Conservation (phyloP, 2,888 invertebrate species). For the Cephus sareptanus region DNA sequence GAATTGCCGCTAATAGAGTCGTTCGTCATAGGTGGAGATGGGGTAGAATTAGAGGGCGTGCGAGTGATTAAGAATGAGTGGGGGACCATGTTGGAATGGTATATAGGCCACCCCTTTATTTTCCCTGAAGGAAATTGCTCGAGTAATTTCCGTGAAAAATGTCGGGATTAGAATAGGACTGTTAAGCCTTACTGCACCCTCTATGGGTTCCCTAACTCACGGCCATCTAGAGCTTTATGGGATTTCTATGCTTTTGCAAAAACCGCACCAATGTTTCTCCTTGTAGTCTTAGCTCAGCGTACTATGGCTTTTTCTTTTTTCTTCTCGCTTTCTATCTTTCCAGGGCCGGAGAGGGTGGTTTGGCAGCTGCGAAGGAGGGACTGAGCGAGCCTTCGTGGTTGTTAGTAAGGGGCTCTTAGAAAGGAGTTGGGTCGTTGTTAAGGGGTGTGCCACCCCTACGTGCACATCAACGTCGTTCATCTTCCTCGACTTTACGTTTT, state of each 20-base stretch:
- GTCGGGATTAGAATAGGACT: conserved; percentile 28
- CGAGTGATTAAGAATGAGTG: not conserved
- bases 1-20: conserved; percentile 46
- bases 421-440: not conserved
- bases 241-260: not conserved
- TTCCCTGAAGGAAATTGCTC: conserved; percentile 36
- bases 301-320: not conserved
- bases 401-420: not conserved
- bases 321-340: not conserved
- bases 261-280: not conserved
- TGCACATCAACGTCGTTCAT: not conserved
- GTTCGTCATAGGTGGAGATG: conserved; percentile 32
- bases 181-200: conserved; percentile 4
- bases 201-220: not conserved
- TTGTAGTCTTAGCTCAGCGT: not conserved
- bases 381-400: not conserved
- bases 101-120: conserved; percentile 8
- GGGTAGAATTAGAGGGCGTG: not conserved
- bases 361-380: not conserved
- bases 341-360: not conserved
- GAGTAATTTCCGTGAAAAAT: conserved; percentile 47
- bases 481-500: not conserved
- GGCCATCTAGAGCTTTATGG: not conserved
- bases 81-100: not conserved
- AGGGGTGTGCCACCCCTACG: not conserved